Base-by-base conservation (phyloP, 2,113 vertebrate species). In the Centropus bengalensis region DNA sequence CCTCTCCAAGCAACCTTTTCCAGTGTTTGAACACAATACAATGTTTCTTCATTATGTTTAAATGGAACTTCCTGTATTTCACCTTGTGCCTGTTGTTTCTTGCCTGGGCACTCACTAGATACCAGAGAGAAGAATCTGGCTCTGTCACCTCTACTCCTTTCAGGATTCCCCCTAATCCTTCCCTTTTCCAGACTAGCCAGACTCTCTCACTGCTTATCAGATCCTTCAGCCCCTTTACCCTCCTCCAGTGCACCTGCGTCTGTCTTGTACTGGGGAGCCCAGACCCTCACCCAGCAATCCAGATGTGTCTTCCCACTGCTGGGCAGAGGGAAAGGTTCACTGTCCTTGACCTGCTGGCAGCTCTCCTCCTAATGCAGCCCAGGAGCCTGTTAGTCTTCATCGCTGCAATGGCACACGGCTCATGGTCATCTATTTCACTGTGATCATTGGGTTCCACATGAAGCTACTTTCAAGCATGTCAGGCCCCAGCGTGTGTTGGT, bases 161-260 rank as follows among this genome's bases (percentile, higher is more conserved):
- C 38, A 64, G 30, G 42, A 49, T 63, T 23, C 22, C 22, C 27
- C 27, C 28, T 8, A 8, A 63, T 8, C 8, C 19, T 10, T 51
- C 23, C 24, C 23, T 47, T 55, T 32, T 66, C 51, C 17, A 42
- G 6, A 30, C 8, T 22, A 26, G 42, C 42, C 10, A 66, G 17
- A 30, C 14, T 66, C 30, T 32, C 10, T 44, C 30, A 32, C 49
- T 23, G 5, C n/a, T 28, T 17, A 15, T 45, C 38, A 62, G 70
- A 82, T 75, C 45, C 47, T 60, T 23, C 19, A 24, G 27, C n/a
- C 38, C 23, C 38, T 67, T 52, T 51, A 36, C 5, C 26, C 15
- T 52, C 32, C 18, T 52, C 44, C 42, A 62, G 6, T 2, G 6
- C 15, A 6, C 9, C 16, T 1, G 0, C 36, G 51, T 19, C 52